Conservation (phyloP, 2,888 invertebrate species). For the Drosophila pegasa region DNA sequence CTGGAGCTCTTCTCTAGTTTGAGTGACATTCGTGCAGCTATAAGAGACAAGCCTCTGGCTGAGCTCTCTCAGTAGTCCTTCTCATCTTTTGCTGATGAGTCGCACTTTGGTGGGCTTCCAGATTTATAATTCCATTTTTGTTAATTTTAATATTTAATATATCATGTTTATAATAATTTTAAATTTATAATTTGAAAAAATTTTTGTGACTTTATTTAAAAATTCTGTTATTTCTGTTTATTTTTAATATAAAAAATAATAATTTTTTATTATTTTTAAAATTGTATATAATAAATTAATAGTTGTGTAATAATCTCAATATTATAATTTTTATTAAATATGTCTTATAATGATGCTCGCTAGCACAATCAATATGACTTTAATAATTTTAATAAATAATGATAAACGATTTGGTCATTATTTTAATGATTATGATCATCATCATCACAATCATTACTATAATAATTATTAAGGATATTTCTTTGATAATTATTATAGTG, state of each 20-base stretch:
- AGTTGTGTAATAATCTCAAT: too few species aligned
- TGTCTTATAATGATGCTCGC: too few species aligned
- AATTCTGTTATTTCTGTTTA: too few species aligned
- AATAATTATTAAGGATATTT: background rate
- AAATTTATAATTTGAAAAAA: too few species aligned
- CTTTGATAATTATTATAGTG: background rate
- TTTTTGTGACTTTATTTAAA: too few species aligned
- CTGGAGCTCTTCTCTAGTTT: background rate
- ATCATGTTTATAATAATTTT: background rate
- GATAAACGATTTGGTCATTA: too few species aligned
- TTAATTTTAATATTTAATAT: background rate
- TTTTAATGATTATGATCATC: background rate
- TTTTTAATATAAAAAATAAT: background rate
- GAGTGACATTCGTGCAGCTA: background rate
- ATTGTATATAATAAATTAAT: too few species aligned
- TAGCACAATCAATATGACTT: too few species aligned
- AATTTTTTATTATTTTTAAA: background rate
- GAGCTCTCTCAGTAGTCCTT: background rate
- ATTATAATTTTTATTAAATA: too few species aligned
- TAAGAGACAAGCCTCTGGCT: background rate
- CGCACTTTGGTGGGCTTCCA: accelerated
- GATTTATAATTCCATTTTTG: background rate
- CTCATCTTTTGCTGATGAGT: background rate
- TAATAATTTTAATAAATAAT: too few species aligned
- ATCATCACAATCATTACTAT: background rate